Conservation (phyloP, 2,888 invertebrate genomes). For the Anarsia innoxiella region DNA sequence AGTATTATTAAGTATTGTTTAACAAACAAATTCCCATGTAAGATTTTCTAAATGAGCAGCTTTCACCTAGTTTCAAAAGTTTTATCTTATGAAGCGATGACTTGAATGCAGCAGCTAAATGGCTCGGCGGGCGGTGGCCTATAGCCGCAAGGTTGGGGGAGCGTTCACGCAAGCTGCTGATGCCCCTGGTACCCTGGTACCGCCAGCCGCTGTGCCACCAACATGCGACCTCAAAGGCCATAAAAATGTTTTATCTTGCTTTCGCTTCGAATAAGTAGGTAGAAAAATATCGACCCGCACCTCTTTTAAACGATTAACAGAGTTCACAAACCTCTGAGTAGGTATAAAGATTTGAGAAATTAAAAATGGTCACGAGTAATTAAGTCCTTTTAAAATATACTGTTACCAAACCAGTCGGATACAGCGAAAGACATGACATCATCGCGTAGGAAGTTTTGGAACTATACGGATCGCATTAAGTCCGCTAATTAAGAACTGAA, state of each 20-base stretch:
- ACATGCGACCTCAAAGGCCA: conserved; percentile 57
- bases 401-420: not conserved
- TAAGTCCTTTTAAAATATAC: conserved; percentile 1
- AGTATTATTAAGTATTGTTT: conserved; percentile 6
- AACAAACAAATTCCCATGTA: conserved; percentile 5
- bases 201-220: conserved; percentile 39
- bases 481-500: not conserved
- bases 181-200: conserved; percentile 57
- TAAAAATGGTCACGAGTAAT: conserved; percentile 5
- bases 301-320: conserved; percentile 14
- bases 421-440: not conserved
- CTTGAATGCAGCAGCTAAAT: conserved; percentile 11
- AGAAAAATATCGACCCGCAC: conserved; percentile 6
- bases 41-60: conserved; percentile 2
- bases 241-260: conserved; percentile 37
- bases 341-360: conserved; percentile 3
- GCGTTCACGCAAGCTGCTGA: conserved; percentile 53
- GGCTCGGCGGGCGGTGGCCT: conserved; percentile 9
- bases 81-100: conserved; percentile 1
- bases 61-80: conserved; percentile 9
- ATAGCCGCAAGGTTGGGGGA: conserved; percentile 24
- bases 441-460: not conserved
- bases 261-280: not conserved
- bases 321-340: conserved; percentile 13
- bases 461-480: conserved; percentile 3